Evolutionary conservation across 2,888 invertebrate genomes (phyloP), one percentile per base, ranked within the genome.

Genomic region (Orthosia gothica): DNA sequence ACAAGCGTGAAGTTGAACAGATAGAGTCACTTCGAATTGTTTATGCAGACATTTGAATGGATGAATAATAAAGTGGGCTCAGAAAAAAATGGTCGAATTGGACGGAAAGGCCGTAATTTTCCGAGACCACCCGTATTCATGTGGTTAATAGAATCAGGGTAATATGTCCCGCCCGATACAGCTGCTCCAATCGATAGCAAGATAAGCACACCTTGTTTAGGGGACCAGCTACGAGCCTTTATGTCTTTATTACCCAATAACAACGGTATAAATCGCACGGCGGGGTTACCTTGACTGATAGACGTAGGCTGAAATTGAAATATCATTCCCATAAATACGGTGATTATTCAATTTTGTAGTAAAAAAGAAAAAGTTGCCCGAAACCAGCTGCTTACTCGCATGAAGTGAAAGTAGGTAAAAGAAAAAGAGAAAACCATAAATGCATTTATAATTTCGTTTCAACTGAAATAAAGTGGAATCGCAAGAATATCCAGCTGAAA

Each of bases 221-320:
- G 93, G 93, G 91, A 88, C 89, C 87, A 81, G 85, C 83, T 85
- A 85, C 82, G 86, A 88, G 84, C 65, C 82, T 91, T 93, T 92
- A 93, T 93, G 91, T 89, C 92, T 94, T 93, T 94, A 94, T 94
- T 93, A 91, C 88, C 86, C 88, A 89, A 91, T 92, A 93, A 93
- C 90, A 91, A 83, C 90, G 85, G 85, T 89, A 89, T 90, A 90
- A 89, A 91, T 89, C 89, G 87, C 89, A 88, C 88, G 76, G 85
- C 87, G 77, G 88, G 91, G 90, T 79, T 84, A 83, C 86, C 81
- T 85, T 89, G 87, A 91, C 90, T 89, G 89, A 90, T 88, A 85
- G 89, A 87, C 85, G 88, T 71, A 72, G 70, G 72, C 80, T 79
- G 87, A 89, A 90, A 91, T 90, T 90, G 91, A 91, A 89, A 91